Conservation (phyloP, 2,888 invertebrate genomes). For the Agriopis leucophaearia region DNA sequence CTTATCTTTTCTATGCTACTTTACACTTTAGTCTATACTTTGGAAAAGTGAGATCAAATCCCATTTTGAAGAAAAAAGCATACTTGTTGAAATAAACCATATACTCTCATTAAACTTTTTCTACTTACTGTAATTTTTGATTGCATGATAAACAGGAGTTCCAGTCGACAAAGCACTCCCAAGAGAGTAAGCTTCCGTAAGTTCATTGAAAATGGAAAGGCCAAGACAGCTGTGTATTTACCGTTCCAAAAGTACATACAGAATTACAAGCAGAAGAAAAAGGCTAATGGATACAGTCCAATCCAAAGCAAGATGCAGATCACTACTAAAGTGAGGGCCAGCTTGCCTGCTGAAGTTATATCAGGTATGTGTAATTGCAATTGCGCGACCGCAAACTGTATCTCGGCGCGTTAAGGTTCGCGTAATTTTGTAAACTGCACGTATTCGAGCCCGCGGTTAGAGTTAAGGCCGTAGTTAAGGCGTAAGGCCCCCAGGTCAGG, state of each 20-base stretch:
- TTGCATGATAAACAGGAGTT: slow-evolving; percentile 30
- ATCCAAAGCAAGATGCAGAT: slow-evolving; percentile 73
- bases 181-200: slow-evolving; percentile 80
- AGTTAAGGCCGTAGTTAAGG: too few relatives aligned
- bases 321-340: slow-evolving; percentile 69
- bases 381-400: too few relatives aligned
- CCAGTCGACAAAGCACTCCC: slow-evolving; percentile 75
- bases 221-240: slow-evolving; percentile 87
- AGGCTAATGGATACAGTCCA: slow-evolving; percentile 70
- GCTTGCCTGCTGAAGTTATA: slow-evolving; percentile 68
- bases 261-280: slow-evolving; percentile 77
- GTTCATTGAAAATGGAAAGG: slow-evolving; percentile 78
- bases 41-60: too few relatives aligned
- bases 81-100: neutral
- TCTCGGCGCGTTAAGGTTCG: too few relatives aligned
- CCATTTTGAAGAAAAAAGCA: too few relatives aligned
- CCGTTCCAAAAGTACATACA: slow-evolving; percentile 87
- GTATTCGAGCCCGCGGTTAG: too few relatives aligned
- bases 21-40: too few relatives aligned
- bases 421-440: too few relatives aligned
- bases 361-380: slow-evolving; percentile 61
- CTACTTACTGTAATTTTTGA: neutral
- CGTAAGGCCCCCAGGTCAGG: too few relatives aligned
- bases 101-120: neutral
- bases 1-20: too few relatives aligned